Base-by-base conservation (phyloP, 2,113 vertebrate genomes). In the Gadus macrocephalus region DNA sequence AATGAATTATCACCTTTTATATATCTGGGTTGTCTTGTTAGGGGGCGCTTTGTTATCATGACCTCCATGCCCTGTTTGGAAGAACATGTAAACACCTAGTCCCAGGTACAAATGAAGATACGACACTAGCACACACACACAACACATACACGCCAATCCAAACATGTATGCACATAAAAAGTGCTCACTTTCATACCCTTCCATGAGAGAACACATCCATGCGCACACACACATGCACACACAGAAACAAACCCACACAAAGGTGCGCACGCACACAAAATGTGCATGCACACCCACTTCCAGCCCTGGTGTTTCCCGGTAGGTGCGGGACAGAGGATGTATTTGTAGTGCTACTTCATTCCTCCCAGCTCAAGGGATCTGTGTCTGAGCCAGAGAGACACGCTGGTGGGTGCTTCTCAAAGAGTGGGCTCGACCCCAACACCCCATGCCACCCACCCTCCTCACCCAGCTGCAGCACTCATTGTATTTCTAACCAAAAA, bases 291-390 rank as follows among this genome's bases (percentile, higher is more conserved):
- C 35, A 35, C 17, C 16, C 71, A 55, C 53, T n/a, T 74, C 73
- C 65, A 77, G 73, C 82, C 73, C 62, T 16, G 25, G 75, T 58
- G 62, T 72, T 71, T 67, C 27, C 38, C 15, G 49, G 70, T 42
- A 78, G 67, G 76, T 38, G 20, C 79, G 73, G 79, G 73, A 62
- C 56, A 69, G 62, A 67, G 31, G 75, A 77, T 70, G 75, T 85
- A 85, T 86, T 86, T 84, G 79, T 84, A 78, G 85, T 73, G 74
- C 71, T 49, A 73, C 66, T 68, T 84, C 75, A 81, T 86, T 14
- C 83, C 83, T 70, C 80, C 76, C 72, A 78, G 86, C 87, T 89
- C 81, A 83, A 81, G 55, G 80, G 86, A 85, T 89, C 81, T 83
- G 60, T 9, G 56, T 79, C 53, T 79, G 65, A 78, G 74, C 81